These are phyloP conservation scores for Diabrotica virgifera DNA, from an alignment of 1,140 invertebrate genomes.

Conservation along the genomic window DNA sequence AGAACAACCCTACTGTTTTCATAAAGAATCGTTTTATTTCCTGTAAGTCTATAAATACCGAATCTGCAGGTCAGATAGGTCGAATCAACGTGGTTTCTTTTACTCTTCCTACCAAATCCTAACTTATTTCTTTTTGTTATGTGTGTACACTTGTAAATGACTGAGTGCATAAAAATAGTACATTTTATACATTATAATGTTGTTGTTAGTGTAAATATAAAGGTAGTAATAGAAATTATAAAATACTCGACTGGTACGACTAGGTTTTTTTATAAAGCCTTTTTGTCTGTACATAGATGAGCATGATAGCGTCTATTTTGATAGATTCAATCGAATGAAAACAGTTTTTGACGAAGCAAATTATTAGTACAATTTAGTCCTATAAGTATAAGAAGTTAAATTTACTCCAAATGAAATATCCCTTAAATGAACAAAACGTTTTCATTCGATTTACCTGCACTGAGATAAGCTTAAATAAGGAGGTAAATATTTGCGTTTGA, in stretches of 20 bases:
- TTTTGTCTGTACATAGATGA: slow-evolving; percentile 30
- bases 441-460: slow-evolving; percentile 4
- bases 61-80: background rate
- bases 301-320: background rate
- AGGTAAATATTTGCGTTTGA: slow-evolving; percentile 36
- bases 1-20: no score
- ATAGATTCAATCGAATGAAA: background rate
- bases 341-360: slow-evolving; percentile 1
- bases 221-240: slow-evolving; percentile 24
- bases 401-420: slow-evolving; percentile 27
- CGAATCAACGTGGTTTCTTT: no score
- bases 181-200: slow-evolving; percentile 29
- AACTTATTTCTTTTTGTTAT: background rate
- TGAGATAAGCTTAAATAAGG: slow-evolving; percentile 9
- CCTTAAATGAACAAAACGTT: slow-evolving; percentile 21
- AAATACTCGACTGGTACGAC: slow-evolving; percentile 30
- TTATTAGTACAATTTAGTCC: slow-evolving; percentile 21
- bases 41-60: background rate
- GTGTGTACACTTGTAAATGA: slow-evolving; percentile 27
- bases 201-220: slow-evolving; percentile 36
- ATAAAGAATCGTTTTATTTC: background rate
- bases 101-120: no score
- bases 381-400: slow-evolving; percentile 10
- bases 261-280: slow-evolving; percentile 35
- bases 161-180: slow-evolving; percentile 30